Percentiles rank a stretch among this genome's conserved stretches.
Evolutionary conservation across 2,113 vertebrate species (phyloP).

Genomic region (Aviceda subcristata): DNA sequence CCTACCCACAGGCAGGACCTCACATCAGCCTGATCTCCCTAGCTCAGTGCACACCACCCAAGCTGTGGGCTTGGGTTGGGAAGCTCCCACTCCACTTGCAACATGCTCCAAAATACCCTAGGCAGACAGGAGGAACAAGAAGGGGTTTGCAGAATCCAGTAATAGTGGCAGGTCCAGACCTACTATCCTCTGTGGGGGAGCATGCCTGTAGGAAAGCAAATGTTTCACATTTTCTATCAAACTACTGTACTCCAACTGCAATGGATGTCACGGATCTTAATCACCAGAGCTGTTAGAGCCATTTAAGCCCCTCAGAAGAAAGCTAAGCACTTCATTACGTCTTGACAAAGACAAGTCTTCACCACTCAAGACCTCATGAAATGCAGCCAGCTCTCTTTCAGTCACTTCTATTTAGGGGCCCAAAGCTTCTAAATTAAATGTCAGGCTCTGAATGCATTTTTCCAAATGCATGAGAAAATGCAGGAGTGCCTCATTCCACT

Average conservation of each 20-base stretch:
- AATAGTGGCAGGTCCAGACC: rapidly evolving
- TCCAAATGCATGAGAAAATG: not conserved
- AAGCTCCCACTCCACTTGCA: not conserved
- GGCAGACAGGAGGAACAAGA: not conserved
- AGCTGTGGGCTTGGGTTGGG: not conserved
- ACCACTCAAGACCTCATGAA: not conserved
- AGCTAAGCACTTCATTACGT: not conserved
- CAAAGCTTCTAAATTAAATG: not conserved
- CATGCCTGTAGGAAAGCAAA: not conserved
- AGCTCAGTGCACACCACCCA: not conserved
- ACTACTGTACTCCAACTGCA: not conserved
- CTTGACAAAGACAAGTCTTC: not conserved
- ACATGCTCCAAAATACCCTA: not conserved
- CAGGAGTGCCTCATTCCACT: not conserved
- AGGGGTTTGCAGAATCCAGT: not conserved
- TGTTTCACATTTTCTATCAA: not conserved
- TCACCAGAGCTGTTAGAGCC: not conserved
- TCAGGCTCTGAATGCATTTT: not conserved
- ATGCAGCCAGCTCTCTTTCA: not conserved
- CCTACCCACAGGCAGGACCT: not conserved
- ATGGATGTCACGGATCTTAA: not conserved
- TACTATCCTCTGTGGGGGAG: rapidly evolving
- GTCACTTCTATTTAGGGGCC: not conserved
- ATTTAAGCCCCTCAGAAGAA: not conserved
- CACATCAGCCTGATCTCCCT: not conserved